phyloP scores from a whole-genome alignment of 1,140 invertebrate genomes.

The Chelonus insularis region DNA sequence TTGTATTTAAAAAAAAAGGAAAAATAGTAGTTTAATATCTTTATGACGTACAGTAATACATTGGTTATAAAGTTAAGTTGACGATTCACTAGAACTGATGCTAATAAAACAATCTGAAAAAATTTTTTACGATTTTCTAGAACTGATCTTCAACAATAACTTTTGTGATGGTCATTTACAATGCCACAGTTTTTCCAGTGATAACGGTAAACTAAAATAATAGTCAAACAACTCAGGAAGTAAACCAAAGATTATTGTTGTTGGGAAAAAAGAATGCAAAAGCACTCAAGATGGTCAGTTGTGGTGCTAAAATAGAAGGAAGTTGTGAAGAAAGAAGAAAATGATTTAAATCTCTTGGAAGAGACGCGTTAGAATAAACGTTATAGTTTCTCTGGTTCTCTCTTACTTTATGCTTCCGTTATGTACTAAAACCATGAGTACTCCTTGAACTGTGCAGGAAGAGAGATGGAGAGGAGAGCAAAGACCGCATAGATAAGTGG shows the following conservation, averaged over 20 bases:
- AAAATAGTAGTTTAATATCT: no score
- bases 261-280: background rate
- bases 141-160: no score
- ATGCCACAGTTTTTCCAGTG: background rate
- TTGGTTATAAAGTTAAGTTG: no score
- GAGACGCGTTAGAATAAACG: background rate
- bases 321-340: background rate
- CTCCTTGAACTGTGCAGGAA: constrained; percentile 3
- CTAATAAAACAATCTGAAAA: no score
- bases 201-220: constrained; percentile 15
- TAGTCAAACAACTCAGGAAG: background rate
- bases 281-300: background rate
- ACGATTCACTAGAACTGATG: no score
- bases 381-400: background rate
- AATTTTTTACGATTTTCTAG: constrained; percentile 6
- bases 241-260: background rate
- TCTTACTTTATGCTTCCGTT: constrained; percentile 6
- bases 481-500: constrained; percentile 24
- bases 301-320: background rate
- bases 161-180: background rate
- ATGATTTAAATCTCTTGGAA: constrained; percentile 1
- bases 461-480: constrained; percentile 10
- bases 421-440: constrained; percentile 1
- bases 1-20: no score
- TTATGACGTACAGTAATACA: no score